Base-by-base conservation (phyloP, 1,140 invertebrate species). In the Drosophila nasuta region DNA sequence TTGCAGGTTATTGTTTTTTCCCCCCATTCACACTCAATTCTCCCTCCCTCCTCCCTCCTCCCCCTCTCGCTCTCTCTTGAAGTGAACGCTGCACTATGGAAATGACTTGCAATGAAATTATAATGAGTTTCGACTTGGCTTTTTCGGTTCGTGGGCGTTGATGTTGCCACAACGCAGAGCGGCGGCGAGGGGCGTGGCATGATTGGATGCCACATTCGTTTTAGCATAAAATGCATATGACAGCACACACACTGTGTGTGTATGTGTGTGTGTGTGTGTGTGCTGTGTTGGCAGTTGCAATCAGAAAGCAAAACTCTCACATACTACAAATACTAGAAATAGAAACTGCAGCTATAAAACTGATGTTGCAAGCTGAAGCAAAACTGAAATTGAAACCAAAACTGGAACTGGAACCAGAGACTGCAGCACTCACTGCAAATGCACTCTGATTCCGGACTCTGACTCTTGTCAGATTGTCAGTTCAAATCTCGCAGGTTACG, bases 91-190 rank as follows among this genome's bases (percentile, higher is more conserved):
- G 20, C 38, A 35, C 38, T 65, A 74, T 82, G 65, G 59, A 88
- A 88, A 80, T 89, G 85, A 87, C 80, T 87, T 83, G 85, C 85
- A 74, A 75, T 86, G 71, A 79, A 82, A 87, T 72, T 68, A 67
- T 79, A 87, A 86, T 86, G 66, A 80, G 74, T 75, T 81, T 86
- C 33, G 63, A 74, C 68, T 75, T 60, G 66, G 46, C 60, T 30
- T 35, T 57, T 73, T 49, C n/a, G 58, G 7, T 13, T 25, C 20
- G 41, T 69, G 65, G 72, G 59, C 59, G 67, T 75, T 69, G 20
- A 41, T 30, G 48, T 41, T 35, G 35, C 6, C 20, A 25, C 20
- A 25, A 25, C 20, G 20, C 20, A 25, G 20, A 25, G 20, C 20
- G 0, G 20, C 11, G 5, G 38, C 38, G 25, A 17, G 52, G 59